These are phyloP conservation scores for Macrochelys suwanniensis DNA, from an alignment of 2,797 vertebrate species.

Conservation along the genomic window DNA sequence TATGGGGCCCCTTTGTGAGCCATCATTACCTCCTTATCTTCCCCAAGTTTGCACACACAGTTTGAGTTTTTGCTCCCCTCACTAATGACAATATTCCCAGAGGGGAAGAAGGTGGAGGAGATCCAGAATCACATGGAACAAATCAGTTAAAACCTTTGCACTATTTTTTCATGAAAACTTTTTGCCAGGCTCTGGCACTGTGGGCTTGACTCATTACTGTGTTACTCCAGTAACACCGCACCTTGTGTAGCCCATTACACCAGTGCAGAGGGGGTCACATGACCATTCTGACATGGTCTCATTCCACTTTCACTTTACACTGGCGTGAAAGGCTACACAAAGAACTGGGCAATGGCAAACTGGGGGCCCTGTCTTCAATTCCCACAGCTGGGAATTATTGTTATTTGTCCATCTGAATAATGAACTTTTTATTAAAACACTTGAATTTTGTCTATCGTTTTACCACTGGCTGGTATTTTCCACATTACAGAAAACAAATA, in stretches of 20 bases:
- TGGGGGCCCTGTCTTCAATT: background rate
- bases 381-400: conserved; percentile 10
- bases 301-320: background rate
- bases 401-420: background rate
- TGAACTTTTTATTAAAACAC: conserved; percentile 21
- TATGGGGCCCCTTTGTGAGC: background rate
- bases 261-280: background rate
- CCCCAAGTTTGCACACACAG: background rate
- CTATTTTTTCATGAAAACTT: background rate
- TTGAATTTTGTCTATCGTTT: conserved; percentile 9
- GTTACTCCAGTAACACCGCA: background rate
- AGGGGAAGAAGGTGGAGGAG: background rate
- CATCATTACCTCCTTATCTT: background rate
- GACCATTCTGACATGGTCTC: background rate
- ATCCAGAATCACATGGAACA: background rate
- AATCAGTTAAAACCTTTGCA: background rate
- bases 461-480: background rate
- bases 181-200: background rate
- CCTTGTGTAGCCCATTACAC: background rate
- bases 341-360: background rate
- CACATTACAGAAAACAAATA: background rate
- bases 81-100: background rate
- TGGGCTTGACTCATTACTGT: background rate
- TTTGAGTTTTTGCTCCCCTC: background rate
- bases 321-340: background rate